These are phyloP conservation scores for Tichodroma muraria DNA, from an alignment of 2,113 vertebrate species.

Conservation along the genomic window DNA sequence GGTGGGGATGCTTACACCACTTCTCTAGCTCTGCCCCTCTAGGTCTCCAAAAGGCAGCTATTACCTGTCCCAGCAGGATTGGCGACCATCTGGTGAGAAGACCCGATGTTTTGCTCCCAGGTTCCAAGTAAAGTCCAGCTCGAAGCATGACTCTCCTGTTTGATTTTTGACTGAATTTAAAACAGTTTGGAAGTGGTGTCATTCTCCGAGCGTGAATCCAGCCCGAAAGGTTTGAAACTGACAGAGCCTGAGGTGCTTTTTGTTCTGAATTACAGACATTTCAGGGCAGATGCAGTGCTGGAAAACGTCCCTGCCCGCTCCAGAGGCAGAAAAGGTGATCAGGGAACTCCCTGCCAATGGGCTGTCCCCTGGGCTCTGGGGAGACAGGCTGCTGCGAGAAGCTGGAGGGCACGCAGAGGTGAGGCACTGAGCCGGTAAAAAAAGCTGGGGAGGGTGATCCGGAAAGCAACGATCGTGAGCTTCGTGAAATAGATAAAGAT, in stretches of 20 bases:
- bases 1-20: background rate
- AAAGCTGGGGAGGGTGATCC: background rate
- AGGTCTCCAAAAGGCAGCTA: background rate
- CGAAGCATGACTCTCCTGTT: background rate
- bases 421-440: background rate
- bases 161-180: background rate
- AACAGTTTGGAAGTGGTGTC: background rate
- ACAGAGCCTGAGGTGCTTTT: background rate
- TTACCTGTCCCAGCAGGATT: background rate
- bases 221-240: background rate
- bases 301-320: background rate
- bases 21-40: background rate
- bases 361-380: background rate
- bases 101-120: background rate
- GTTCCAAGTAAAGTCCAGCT: background rate
- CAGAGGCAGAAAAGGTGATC: background rate
- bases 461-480: background rate
- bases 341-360: background rate
- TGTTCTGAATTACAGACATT: background rate
- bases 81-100: background rate
- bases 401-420: background rate
- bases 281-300: background rate
- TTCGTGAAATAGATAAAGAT: background rate
- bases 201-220: background rate
- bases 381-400: background rate